Base-by-base conservation (phyloP, 2,888 invertebrate species). In the Rhynchonema sp. region DNA sequence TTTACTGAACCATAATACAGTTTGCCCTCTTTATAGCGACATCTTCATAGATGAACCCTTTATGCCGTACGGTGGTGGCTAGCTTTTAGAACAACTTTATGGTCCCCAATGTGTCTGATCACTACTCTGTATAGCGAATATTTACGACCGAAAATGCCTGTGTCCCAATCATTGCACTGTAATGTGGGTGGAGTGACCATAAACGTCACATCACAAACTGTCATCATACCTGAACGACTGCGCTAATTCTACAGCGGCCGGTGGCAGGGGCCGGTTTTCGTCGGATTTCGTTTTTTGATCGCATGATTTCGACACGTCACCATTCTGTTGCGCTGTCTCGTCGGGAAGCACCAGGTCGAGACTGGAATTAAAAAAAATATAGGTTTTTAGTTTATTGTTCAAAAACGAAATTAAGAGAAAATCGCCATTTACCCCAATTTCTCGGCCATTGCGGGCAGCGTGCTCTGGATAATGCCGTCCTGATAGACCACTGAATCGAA, bases 401-500 rank as follows among this genome's bases (percentile, higher is more conserved):
- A 49, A n/a, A 55, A 38, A 38, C 17, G 22, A 25, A 55, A 29
- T 23, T 30, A 2, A n/a, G 25, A 26, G n/a, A 23, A 26, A 23
- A n/a, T n/a, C 2, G 17, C 3, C 2, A 53, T 30, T 62, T 65
- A 72, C 73, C 74, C 74, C 66, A 80, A 77, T 72, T 79, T 78
- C 60, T 75, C 74, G 62, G 80, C 76, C 67, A 80, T 77, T 25
- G 74, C 72, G 62, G 79, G 79, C 58, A 81, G 73, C 70, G 77
- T 79, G 64, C 78, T 78, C 66, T 80, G 79, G 63, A 81, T 77
- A 57, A 78, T 72, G 55, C 79, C 78, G 70, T 82, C 80, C 53
- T 78, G 71, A 65, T 75, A 79, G 46, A 78, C 75, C 63, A 77
- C 74, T 57, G 75, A 75, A 64, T 83, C 82, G 73, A 82, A 83